Base-by-base conservation (phyloP, 2,888 invertebrate species). In the Chrysomela aeneicollis region DNA sequence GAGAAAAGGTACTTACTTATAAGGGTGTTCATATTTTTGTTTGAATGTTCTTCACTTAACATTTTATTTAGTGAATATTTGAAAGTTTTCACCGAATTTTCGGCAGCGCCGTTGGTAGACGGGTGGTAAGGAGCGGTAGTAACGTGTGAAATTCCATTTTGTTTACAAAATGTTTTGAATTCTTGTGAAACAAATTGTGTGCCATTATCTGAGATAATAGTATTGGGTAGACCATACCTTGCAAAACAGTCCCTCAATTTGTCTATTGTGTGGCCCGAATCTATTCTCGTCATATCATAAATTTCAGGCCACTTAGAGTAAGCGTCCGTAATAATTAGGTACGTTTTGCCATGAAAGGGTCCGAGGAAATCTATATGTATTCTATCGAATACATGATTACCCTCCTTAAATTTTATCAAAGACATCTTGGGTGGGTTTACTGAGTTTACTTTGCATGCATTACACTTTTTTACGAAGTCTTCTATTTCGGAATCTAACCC, bases 401-500 rank as follows among this genome's bases (percentile, higher is more conserved):
- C 62, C 35, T 51, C 59, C 22, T 59, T 35, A 67, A 74, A 74
- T 49, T 62, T 61, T 35, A 63, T 59, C 30, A 69, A 21, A 18
- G 35, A n/a, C 10, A 50, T 22, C 60, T 68, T 70, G 15, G 59
- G 51, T 15, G 74, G 72, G 42, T 62, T 62, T 8, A 42, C 42
- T 46, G 53, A 22, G 47, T 30, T 47, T 37, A 52, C 49, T 18
- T 47, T 26, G 64, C 75, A 78, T 18, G 64, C 18, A 3, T 52
- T 32, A 63, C 76, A 77, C 9, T 49, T 64, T 61, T 73, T 77
- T 9, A 61, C 55, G 5, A 65, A 19, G 1, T 63, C 52, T 64
- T 74, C 73, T 52, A 76, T 75, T 22, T 75, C 67, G 10, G 37
- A n/a, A 53, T 73, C 72, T n/a, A 76, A 46, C 9, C 50, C 55